Evolutionary conservation across 1,140 invertebrate genomes (phyloP).

Genomic region (Drosophila subpulchrella): DNA sequence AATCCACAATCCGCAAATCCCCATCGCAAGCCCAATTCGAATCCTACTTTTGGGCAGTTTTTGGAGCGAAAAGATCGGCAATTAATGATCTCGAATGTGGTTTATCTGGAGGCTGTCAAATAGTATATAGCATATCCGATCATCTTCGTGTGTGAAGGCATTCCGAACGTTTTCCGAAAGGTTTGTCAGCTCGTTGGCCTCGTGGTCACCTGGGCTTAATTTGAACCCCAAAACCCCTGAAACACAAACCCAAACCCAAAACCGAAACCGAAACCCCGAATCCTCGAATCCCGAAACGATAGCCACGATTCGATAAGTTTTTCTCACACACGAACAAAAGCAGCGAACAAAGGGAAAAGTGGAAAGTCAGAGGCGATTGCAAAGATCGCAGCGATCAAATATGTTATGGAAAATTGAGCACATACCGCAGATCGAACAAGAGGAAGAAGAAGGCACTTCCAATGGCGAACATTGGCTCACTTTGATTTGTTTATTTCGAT

Average conservation of each 20-base stretch:
- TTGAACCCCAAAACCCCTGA: conserved; percentile 28
- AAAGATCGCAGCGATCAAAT: conserved; percentile 78
- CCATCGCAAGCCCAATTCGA: conserved; percentile 9
- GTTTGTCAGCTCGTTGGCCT: conserved; percentile 82
- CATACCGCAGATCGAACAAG: conserved; percentile 66
- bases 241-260: background rate
- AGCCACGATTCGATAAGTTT: conserved; percentile 74
- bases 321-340: conserved; percentile 72
- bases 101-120: conserved; percentile 63
- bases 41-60: conserved; percentile 50
- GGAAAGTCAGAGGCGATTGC: conserved; percentile 76
- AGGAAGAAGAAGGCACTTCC: conserved; percentile 13
- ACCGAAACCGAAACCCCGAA: background rate
- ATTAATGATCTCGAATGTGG: conserved; percentile 74
- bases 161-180: conserved; percentile 42
- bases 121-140: conserved; percentile 16
- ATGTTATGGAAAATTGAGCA: conserved; percentile 82
- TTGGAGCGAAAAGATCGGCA: conserved; percentile 60
- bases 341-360: conserved; percentile 67
- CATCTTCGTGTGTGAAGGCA: conserved; percentile 54
- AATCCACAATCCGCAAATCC: background rate
- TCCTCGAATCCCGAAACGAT: conserved; percentile 44
- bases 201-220: conserved; percentile 79
- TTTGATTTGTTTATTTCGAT: conserved; percentile 81
- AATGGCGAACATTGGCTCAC: conserved; percentile 65